phyloP scores from a whole-genome alignment of 2,797 vertebrate species.

The Heteromormyrus szaboi region DNA sequence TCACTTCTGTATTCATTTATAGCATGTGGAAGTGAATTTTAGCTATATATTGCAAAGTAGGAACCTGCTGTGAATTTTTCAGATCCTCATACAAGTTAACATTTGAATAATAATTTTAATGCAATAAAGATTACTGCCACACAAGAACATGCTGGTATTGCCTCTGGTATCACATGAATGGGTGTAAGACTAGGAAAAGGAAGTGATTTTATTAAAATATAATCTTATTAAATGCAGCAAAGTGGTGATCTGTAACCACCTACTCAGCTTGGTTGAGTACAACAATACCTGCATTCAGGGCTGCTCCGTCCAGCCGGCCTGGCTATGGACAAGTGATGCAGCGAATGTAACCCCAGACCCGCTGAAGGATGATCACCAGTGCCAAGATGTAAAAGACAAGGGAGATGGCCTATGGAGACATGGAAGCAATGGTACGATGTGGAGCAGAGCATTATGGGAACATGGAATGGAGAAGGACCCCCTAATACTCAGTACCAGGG shows the following conservation, averaged over 20 bases:
- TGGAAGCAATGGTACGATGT: slow-evolving; percentile 29
- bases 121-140: neutral
- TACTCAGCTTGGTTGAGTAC: neutral
- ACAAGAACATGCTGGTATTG: neutral
- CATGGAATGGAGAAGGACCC: slow-evolving; percentile 5
- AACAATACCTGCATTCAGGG: slow-evolving; percentile 44
- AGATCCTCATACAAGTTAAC: slow-evolving; percentile 10
- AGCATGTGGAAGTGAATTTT: neutral
- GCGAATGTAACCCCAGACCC: slow-evolving; percentile 58
- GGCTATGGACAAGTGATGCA: slow-evolving; percentile 55
- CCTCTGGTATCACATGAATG: neutral
- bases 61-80: neutral
- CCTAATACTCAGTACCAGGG: neutral
- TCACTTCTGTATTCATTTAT: neutral
- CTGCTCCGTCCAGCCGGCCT: slow-evolving; percentile 28
- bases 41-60: neutral
- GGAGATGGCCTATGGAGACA: slow-evolving; percentile 55
- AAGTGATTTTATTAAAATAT: neutral
- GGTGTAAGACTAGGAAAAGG: neutral
- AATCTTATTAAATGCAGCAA: neutral
- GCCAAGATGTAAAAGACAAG: slow-evolving; percentile 63
- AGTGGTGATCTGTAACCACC: neutral
- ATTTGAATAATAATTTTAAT: neutral
- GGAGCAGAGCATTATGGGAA: slow-evolving; percentile 16
- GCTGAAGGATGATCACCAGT: slow-evolving; percentile 64